Base-by-base conservation (phyloP, 1,140 invertebrate species). In the Drosophila azteca region DNA sequence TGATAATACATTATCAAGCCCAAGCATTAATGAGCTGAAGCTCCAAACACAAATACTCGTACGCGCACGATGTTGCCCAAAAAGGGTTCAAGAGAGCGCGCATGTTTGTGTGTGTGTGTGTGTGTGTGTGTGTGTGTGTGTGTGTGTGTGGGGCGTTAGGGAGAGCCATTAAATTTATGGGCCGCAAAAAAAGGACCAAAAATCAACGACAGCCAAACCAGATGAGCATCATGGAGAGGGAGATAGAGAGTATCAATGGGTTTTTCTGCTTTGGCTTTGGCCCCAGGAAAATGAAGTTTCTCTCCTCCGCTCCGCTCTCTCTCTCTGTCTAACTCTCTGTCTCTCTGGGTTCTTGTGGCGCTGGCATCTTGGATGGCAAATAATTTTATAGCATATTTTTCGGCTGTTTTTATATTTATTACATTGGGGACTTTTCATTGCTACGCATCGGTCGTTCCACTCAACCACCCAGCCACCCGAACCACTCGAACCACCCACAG, bases 331-430 rank as follows among this genome's bases (percentile, higher is more conserved):
- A n/a, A n/a, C 26, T 29, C 17, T 29, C 29, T 31, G 9, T 35
- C 0, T 9, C 8, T 0, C 3, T 39, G 3, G 11, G 11, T 39
- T 61, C 75, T 55, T 58, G 55, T 52, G 53, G 57, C 51, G 60
- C 35, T 20, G 62, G 62, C 51, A 51, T 51, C 77, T 60, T 62
- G 73, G 65, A 59, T 77, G 71, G 31, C 31, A 81, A 87, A 88
- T 87, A 90, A 90, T 90, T 90, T 90, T 85, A 90, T 90, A 82
- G 87, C 81, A 90, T 83, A 90, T 87, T 90, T 90, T 90, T 90
- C 74, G 87, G 87, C 81, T 90, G 87, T 90, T 90, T 90, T 90
- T 90, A 90, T 90, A 90, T 90, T 90, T 90, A 90, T 90, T 90
- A 90, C 87, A 76, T 90, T 75, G 87, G 87, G 87, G 87, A 90